Conservation (phyloP, 1,140 invertebrate species). For the Papilio dardanus region DNA sequence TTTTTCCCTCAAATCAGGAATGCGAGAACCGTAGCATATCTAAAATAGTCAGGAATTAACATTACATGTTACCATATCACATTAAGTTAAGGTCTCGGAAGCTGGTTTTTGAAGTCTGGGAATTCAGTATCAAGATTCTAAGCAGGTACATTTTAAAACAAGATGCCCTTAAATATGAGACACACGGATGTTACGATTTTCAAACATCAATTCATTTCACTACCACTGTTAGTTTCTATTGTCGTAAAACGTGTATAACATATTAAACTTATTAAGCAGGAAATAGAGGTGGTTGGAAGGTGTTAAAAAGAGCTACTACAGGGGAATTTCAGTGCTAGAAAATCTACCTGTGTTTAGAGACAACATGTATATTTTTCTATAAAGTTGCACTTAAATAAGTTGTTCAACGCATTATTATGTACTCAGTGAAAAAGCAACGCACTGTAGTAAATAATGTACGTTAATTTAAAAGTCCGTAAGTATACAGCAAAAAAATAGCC, state of each 20-base stretch:
- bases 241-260: too few species aligned
- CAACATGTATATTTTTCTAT: too few species aligned
- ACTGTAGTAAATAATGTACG: neutral
- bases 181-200: slow-evolving; percentile 47
- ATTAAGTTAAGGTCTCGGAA: slow-evolving; percentile 48
- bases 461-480: slow-evolving; percentile 31
- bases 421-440: neutral
- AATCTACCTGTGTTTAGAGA: too few species aligned
- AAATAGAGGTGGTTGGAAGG: too few species aligned
- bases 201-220: neutral
- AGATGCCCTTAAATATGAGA: slow-evolving; percentile 55
- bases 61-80: slow-evolving; percentile 44
- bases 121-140: slow-evolving; percentile 75
- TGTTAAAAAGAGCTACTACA: too few species aligned
- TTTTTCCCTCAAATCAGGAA: slow-evolving; percentile 18
- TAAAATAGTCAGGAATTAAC: slow-evolving; percentile 40
- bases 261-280: too few species aligned
- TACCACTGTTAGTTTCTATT: neutral
- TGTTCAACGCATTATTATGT: too few species aligned
- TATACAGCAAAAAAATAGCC: slow-evolving; percentile 57
- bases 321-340: too few species aligned
- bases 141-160: slow-evolving; percentile 74
- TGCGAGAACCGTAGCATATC: slow-evolving; percentile 54
- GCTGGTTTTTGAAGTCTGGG: slow-evolving; percentile 66
- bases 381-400: too few species aligned